Percentiles rank a stretch among this genome's conserved stretches.
Conservation (phyloP, 2,888 invertebrate genomes). For the Heterodera filipjevi region DNA sequence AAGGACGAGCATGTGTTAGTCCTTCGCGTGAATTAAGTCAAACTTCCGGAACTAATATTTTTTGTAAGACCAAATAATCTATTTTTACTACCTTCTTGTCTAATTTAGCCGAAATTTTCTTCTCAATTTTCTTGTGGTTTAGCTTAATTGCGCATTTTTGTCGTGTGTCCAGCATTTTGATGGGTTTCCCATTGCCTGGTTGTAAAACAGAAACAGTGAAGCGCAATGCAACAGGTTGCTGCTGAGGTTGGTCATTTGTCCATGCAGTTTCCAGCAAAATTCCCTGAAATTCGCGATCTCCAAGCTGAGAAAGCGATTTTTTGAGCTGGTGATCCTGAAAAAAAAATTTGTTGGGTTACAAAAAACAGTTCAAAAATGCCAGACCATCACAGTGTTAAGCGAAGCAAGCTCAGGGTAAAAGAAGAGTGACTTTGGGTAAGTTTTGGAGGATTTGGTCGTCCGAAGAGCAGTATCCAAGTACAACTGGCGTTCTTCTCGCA, state of each 20-base stretch:
- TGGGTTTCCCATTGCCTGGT: conserved; percentile 18
- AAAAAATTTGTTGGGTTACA: background rate
- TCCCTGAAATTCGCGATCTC: conserved; percentile 10
- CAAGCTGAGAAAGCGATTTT: background rate
- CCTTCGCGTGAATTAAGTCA: too few relatives aligned
- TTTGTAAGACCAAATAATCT: background rate
- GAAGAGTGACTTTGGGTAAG: background rate
- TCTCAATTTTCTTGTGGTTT: background rate
- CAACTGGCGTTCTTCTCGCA: conserved; percentile 28
- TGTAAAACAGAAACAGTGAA: conserved; percentile 11
- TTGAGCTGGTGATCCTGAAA: background rate
- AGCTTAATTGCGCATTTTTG: conserved; percentile 32
- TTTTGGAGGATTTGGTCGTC: conserved; percentile 16
- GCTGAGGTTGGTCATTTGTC: background rate
- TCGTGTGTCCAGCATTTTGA: conserved; percentile 34
- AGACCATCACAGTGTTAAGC: background rate
- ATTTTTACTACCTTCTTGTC: background rate
- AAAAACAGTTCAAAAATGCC: background rate
- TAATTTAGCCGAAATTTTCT: background rate
- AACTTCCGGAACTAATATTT: too few relatives aligned
- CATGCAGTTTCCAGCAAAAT: background rate
- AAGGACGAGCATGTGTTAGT: background rate
- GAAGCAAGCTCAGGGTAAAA: background rate
- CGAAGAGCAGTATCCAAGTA: conserved; percentile 30
- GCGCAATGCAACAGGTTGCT: background rate